A percentile compares a stretch with the other conserved stretches of the same genome.
Conservation (phyloP, 2,113 vertebrate genomes). For the Tonatia bakeri region DNA sequence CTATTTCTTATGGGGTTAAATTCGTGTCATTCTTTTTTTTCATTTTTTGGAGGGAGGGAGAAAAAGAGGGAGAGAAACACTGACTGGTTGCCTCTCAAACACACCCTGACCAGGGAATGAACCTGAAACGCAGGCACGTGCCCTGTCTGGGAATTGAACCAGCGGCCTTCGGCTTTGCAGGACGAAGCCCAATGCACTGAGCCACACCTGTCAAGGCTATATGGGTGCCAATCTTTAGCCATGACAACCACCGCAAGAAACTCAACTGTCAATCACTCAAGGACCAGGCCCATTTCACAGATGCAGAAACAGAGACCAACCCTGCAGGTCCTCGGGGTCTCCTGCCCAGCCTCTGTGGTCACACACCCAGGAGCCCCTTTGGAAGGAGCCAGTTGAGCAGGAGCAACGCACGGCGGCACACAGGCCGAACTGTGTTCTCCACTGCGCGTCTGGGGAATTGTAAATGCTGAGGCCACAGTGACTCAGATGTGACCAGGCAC, state of each 20-base stretch:
- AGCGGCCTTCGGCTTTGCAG: too few species aligned
- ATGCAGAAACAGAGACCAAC: neutral
- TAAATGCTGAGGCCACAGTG: neutral
- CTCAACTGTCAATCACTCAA: neutral
- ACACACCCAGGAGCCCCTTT: neutral
- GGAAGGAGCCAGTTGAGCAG: neutral
- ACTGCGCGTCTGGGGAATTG: neutral
- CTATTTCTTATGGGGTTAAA: neutral
- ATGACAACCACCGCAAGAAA: neutral
- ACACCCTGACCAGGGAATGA: too few species aligned
- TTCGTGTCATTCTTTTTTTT: neutral
- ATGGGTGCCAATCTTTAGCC: neutral
- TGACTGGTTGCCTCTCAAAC: too few species aligned
- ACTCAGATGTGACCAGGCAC: constrained; percentile 17
- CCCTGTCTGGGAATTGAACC: too few species aligned
- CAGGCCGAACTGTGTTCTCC: neutral
- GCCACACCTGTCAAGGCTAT: too few species aligned
- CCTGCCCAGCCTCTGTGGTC: neutral
- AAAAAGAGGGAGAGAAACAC: too few species aligned
- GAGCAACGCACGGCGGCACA: neutral
- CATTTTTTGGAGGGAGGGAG: too few species aligned
- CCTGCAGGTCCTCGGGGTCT: neutral
- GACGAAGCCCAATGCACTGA: too few species aligned
- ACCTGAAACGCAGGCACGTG: too few species aligned
- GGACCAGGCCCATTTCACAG: neutral